phyloP scores from a whole-genome alignment of 2,888 invertebrate genomes.

The Rotaria sp. region DNA sequence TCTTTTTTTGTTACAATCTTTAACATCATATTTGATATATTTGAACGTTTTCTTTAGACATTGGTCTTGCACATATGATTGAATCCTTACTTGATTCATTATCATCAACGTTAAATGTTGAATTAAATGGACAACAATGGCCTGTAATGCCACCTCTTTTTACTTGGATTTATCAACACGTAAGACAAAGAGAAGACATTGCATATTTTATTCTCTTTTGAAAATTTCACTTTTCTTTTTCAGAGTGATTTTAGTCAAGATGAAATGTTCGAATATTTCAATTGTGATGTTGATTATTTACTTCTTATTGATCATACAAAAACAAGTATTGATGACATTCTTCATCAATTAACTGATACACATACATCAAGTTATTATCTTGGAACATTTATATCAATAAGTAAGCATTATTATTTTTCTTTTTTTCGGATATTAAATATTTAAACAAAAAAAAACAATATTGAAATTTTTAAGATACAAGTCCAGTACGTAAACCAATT shows the following conservation, averaged over 20 bases:
- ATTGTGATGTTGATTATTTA: not conserved
- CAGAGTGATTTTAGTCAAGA: conserved; percentile 25
- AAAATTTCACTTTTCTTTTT: too few relatives aligned
- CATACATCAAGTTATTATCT: conserved; percentile 1
- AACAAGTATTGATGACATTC: not conserved
- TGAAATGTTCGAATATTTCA: conserved; percentile 21
- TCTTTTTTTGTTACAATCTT: accelerated
- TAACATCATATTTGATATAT: too few relatives aligned
- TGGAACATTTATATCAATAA: not conserved
- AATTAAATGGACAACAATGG: not conserved
- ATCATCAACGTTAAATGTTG: not conserved
- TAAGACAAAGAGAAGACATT: not conserved
- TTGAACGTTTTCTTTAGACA: not conserved
- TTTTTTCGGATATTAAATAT: not conserved
- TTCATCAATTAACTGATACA: not conserved
- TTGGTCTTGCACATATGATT: not conserved
- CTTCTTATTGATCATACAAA: conserved; percentile 17
- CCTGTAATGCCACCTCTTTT: conserved; percentile 13
- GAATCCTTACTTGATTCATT: not conserved
- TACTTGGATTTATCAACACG: conserved; percentile 25
- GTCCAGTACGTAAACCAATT: not conserved
- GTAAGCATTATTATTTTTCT: not conserved
- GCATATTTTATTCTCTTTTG: too few relatives aligned
- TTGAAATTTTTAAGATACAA: not conserved
- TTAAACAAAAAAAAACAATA: not conserved